Conservation (phyloP, 2,888 invertebrate genomes). For the Lochmaea capreae region DNA sequence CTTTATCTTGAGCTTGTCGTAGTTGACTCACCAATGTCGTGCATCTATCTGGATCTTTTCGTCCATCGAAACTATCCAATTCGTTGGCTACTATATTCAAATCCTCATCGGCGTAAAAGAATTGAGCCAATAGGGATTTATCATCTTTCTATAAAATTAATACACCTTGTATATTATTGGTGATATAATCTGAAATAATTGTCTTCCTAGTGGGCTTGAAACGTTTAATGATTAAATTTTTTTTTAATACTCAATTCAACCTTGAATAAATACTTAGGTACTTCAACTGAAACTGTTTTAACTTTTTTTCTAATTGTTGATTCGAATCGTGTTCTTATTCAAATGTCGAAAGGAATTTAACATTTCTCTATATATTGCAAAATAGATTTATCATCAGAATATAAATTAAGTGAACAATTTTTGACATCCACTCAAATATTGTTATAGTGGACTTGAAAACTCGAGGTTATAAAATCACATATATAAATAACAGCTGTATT, state of each 20-base stretch:
- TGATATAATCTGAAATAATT: neutral
- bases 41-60: conserved; percentile 97
- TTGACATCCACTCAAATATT: neutral
- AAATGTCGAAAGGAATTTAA: conserved; percentile 1
- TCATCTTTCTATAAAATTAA: conserved; percentile 81
- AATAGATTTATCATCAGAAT: neutral
- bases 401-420: neutral
- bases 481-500: neutral
- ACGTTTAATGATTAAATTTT: neutral
- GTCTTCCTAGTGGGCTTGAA: neutral
- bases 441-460: conserved; percentile 7
- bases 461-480: neutral
- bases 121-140: conserved; percentile 92
- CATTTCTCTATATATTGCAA: neutral
- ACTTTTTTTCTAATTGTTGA: neutral
- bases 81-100: conserved; percentile 95
- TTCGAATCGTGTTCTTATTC: neutral
- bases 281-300: conserved; percentile 2
- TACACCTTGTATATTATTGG: neutral
- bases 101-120: conserved; percentile 98
- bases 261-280: conserved; percentile 17
- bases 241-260: conserved; percentile 15
- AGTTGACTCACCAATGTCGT: conserved; percentile 94
- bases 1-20: conserved; percentile 92
- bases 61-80: conserved; percentile 98